These are phyloP conservation scores for Stenoptilia bipunctidactyla DNA, from an alignment of 2,888 invertebrate species.

Conservation along the genomic window DNA sequence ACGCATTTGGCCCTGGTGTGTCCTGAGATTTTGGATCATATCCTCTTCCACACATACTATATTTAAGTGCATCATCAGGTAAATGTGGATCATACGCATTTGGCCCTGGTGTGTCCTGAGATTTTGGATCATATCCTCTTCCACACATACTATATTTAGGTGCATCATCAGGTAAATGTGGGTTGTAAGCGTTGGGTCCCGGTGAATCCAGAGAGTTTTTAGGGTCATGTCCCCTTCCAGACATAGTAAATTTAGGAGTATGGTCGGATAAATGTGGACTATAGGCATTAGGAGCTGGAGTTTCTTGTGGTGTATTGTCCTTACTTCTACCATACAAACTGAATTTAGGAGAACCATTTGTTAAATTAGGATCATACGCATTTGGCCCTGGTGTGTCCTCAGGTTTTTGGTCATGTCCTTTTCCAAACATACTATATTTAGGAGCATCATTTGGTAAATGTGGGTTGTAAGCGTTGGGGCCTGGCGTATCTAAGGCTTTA, in stretches of 20 bases:
- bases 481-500: constrained; percentile 46
- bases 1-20: constrained; percentile 66
- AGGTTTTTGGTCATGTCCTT: constrained; percentile 42
- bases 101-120: constrained; percentile 51
- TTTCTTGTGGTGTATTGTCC: constrained; percentile 36
- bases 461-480: constrained; percentile 52
- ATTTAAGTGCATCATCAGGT: constrained; percentile 68
- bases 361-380: constrained; percentile 50
- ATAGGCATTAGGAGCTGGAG: constrained; percentile 67
- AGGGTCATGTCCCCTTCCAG: constrained; percentile 65
- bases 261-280: constrained; percentile 54
- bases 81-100: constrained; percentile 53
- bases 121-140: constrained; percentile 52
- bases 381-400: constrained; percentile 51
- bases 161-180: constrained; percentile 62
- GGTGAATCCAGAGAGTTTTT: constrained; percentile 65
- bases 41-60: constrained; percentile 74
- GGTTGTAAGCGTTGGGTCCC: constrained; percentile 60
- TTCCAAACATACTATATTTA: constrained; percentile 75
- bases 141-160: constrained; percentile 76
- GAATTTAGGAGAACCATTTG: constrained; percentile 70
- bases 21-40: constrained; percentile 39
- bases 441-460: constrained; percentile 66
- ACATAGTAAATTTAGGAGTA: constrained; percentile 75
- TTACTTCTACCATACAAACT: constrained; percentile 74